Evolutionary conservation across 2,113 vertebrate genomes (phyloP).

Genomic region (Silurus asotus): DNA sequence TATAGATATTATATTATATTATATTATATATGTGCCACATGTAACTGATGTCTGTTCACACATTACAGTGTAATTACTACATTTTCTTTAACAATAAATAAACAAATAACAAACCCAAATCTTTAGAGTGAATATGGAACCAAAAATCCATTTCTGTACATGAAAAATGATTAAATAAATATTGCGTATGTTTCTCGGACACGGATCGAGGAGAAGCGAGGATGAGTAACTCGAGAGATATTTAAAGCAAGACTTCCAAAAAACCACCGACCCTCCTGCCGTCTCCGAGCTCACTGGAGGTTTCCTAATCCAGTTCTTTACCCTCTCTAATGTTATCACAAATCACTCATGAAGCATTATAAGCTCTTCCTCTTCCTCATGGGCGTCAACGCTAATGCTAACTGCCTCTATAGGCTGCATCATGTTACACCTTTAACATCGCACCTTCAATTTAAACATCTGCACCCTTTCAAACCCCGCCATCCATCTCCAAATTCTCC

Average conservation of each 20-base stretch:
- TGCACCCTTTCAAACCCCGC: constrained; percentile 6
- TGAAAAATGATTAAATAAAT: background rate
- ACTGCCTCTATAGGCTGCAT: constrained; percentile 19
- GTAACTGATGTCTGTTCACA: no score
- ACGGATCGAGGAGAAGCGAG: background rate
- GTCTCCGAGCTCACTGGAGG: constrained; percentile 15
- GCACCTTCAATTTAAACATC: constrained; percentile 32
- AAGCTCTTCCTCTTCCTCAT: constrained; percentile 18
- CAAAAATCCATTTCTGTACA: background rate
- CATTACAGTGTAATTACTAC: no score
- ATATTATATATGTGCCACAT: no score
- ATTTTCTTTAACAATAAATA: background rate
- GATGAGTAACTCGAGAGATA: constrained; percentile 21
- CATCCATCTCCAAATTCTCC: constrained; percentile 16
- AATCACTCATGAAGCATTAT: constrained; percentile 17
- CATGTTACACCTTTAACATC: constrained; percentile 9
- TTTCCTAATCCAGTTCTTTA: constrained; percentile 17
- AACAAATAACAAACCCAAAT: background rate
- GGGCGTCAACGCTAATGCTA: background rate
- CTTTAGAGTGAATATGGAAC: no score
- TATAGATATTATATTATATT: no score
- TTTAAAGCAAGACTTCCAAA: constrained; percentile 5
- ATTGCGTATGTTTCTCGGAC: background rate
- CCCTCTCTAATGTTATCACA: constrained; percentile 20
- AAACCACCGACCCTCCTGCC: background rate